Evolutionary conservation across 2,888 invertebrate species (phyloP).

Genomic region (Hemaris fuciformis): DNA sequence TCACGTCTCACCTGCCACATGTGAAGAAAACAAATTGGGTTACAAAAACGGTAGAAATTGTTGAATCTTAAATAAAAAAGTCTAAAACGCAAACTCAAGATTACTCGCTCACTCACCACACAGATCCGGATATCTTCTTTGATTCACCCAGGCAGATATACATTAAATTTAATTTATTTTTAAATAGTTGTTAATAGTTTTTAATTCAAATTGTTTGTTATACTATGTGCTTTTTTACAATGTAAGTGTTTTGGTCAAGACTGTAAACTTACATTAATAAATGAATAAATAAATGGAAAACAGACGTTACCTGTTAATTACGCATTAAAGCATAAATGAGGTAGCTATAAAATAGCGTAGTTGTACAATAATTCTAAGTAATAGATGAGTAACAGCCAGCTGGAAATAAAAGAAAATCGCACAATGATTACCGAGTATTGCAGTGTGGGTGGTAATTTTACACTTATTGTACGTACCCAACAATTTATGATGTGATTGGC

Average conservation of each 20-base stretch:
- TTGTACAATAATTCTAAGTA: slow-evolving; percentile 1
- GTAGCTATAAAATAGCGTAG: neutral
- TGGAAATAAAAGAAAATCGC: slow-evolving; percentile 9
- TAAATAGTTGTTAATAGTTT: too few species aligned
- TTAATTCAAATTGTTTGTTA: too few species aligned
- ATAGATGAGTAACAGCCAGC: slow-evolving; percentile 6
- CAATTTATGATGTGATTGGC: neutral
- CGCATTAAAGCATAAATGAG: neutral
- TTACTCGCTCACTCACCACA: too few species aligned
- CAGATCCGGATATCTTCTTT: too few species aligned
- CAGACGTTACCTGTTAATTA: neutral
- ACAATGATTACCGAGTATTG: slow-evolving; percentile 1
- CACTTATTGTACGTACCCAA: slow-evolving; percentile 3
- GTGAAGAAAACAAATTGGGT: neutral
- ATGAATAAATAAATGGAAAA: too few species aligned
- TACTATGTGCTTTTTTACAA: too few species aligned
- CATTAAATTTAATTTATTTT: too few species aligned
- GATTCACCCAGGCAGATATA: too few species aligned
- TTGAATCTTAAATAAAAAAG: neutral
- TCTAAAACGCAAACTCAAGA: neutral
- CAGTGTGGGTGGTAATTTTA: neutral
- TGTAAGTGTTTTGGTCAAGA: too few species aligned
- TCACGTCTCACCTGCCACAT: neutral
- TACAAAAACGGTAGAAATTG: neutral
- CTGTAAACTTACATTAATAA: too few species aligned